Conservation (phyloP, 2,797 vertebrate genomes). For the Periparus ater region DNA sequence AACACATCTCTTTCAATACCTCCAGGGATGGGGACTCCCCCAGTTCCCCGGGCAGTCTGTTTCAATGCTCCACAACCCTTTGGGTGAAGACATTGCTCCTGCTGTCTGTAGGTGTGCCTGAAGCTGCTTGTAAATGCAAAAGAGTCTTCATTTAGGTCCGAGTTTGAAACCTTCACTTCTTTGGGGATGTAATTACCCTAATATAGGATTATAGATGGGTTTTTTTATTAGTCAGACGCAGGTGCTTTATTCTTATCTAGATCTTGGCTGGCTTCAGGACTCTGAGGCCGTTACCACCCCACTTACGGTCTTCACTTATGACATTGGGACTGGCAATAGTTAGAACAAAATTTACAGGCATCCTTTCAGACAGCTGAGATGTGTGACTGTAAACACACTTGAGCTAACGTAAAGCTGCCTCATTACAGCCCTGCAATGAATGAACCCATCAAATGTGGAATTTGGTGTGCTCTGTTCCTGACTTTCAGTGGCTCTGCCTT, state of each 20-base stretch:
- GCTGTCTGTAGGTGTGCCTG: neutral
- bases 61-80: neutral
- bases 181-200: neutral
- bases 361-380: neutral
- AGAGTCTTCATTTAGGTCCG: neutral
- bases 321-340: neutral
- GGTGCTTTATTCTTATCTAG: neutral
- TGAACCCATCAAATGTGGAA: neutral
- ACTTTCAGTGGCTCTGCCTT: neutral
- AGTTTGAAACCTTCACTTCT: neutral
- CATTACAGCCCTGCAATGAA: neutral
- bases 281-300: neutral
- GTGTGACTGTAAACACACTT: neutral
- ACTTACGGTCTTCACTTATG: neutral
- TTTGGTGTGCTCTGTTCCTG: neutral
- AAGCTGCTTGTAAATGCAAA: neutral
- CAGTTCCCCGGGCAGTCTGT: neutral
- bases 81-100: neutral
- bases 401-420: neutral
- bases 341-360: neutral
- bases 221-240: neutral
- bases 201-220: neutral
- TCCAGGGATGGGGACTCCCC: neutral
- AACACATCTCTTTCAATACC: neutral
- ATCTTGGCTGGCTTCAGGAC: neutral